Conservation (phyloP, 1,140 invertebrate genomes). For the Sinonovacula constricta region DNA sequence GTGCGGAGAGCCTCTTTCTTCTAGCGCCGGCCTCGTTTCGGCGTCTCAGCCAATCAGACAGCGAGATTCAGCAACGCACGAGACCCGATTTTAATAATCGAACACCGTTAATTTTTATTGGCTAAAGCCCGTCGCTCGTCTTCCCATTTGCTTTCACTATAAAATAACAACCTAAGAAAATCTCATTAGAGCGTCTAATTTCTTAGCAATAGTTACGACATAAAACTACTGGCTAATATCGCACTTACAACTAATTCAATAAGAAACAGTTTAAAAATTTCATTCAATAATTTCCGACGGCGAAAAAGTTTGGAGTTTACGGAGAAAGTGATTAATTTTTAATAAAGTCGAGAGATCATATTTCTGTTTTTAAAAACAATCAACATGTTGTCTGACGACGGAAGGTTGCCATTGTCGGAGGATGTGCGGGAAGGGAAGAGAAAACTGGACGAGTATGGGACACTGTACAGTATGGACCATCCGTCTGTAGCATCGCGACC, state of each 20-base stretch:
- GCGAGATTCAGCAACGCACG: constrained; percentile 30
- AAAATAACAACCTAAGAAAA: constrained; percentile 53
- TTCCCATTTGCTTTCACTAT: constrained; percentile 44
- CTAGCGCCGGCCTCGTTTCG: background rate
- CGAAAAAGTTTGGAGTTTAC: background rate
- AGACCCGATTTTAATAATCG: constrained; percentile 43
- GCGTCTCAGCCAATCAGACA: constrained; percentile 39
- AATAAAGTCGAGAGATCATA: constrained; percentile 1
- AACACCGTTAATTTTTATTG: constrained; percentile 52
- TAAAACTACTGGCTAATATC: constrained; percentile 28
- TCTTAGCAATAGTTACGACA: constrained; percentile 32
- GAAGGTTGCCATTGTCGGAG: constrained; percentile 31
- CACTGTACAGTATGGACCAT: constrained; percentile 33
- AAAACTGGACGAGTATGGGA: constrained; percentile 46
- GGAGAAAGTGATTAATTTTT: constrained; percentile 2
- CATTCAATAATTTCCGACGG: constrained; percentile 12
- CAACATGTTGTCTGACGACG: constrained; percentile 47
- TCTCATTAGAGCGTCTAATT: constrained; percentile 46
- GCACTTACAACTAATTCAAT: constrained; percentile 48
- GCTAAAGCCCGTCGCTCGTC: constrained; percentile 34
- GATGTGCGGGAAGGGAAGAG: constrained; percentile 43
- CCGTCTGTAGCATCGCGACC: constrained; percentile 8
- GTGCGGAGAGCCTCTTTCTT: constrained; percentile 12
- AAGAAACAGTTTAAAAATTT: constrained; percentile 34
- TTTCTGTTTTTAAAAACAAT: constrained; percentile 1